Evolutionary conservation across 2,113 vertebrate genomes (phyloP).

Genomic region (Brevimyrus niger): DNA sequence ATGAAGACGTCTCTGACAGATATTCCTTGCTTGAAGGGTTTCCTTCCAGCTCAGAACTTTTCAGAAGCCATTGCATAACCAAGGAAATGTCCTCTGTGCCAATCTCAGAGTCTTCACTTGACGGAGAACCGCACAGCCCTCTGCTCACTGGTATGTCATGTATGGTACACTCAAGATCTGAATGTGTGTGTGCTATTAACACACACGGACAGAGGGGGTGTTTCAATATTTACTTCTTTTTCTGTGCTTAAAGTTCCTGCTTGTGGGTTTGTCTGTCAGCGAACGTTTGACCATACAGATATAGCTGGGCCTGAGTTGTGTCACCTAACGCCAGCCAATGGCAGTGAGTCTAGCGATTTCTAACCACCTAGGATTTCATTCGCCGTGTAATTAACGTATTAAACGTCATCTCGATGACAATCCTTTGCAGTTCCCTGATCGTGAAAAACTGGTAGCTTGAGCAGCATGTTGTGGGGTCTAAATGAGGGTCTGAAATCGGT

Average conservation of each 20-base stretch:
- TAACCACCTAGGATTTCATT: not conserved
- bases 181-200: not conserved
- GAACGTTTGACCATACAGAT: slow-evolving; percentile 19
- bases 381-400: not conserved
- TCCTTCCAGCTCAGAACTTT: slow-evolving; percentile 25
- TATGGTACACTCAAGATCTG: not conserved
- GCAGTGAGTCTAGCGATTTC: not conserved
- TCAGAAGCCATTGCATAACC: slow-evolving; percentile 31
- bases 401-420: not conserved
- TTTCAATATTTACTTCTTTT: not conserved
- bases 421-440: not conserved
- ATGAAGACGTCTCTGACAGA: slow-evolving; percentile 19
- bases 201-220: not conserved
- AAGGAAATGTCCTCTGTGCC: not conserved
- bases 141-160: not conserved
- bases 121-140: not conserved
- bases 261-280: slow-evolving; percentile 26
- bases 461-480: not conserved
- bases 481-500: not conserved
- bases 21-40: not conserved
- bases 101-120: not conserved
- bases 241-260: slow-evolving; percentile 26
- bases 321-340: slow-evolving; percentile 14
- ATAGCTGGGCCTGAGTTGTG: slow-evolving; percentile 11
- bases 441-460: not conserved